phyloP scores from a whole-genome alignment of 1,140 invertebrate genomes.

The Musca vetustissima region DNA sequence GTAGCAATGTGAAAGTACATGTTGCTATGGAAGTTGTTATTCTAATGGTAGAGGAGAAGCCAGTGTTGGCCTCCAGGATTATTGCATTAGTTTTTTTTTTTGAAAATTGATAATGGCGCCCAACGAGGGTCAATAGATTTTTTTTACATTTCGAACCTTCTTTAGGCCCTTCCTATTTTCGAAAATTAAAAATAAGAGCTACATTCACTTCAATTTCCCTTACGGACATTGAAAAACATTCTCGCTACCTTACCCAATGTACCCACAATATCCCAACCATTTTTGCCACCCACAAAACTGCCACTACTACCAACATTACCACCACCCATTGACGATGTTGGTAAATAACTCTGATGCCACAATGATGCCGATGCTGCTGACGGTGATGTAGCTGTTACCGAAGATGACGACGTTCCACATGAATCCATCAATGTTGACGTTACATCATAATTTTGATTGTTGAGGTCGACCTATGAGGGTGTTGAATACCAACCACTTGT shows the following conservation, averaged over 20 bases:
- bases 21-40: no score
- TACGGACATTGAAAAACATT: constrained; percentile 51
- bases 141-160: no score
- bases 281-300: constrained; percentile 11
- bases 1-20: not conserved
- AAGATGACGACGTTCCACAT: constrained; percentile 24
- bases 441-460: constrained; percentile 20
- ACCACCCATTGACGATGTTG: not conserved
- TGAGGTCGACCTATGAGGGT: constrained; percentile 64
- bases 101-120: no score
- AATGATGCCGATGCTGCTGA: no score
- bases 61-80: no score
- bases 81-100: no score
- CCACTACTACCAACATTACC: constrained; percentile 30
- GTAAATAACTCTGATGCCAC: not conserved
- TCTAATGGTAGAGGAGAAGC: no score
- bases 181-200: no score
- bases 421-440: constrained; percentile 16
- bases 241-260: constrained; percentile 51
- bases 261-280: constrained; percentile 49
- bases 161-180: no score
- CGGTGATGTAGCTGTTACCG: constrained; percentile 26
- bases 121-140: no score
- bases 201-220: constrained; percentile 27
- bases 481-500: constrained; percentile 75